phyloP scores from a whole-genome alignment of 2,797 vertebrate genomes.

The Calcarius lapponicus region DNA sequence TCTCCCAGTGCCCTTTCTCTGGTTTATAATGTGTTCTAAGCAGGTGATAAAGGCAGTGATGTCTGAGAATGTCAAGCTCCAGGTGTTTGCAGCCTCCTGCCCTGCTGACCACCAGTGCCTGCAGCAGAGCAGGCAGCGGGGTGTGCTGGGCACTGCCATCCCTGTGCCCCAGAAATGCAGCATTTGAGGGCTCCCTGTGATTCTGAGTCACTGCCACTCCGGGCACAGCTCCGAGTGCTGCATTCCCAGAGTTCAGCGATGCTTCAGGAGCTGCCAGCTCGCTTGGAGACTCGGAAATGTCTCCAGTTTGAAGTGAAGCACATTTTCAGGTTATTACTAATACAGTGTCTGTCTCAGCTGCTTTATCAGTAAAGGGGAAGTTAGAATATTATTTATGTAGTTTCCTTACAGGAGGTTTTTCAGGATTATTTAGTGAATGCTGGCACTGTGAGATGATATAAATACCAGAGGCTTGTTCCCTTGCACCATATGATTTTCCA shows the following conservation, averaged over 20 bases:
- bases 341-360: not conserved
- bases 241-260: not conserved
- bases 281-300: not conserved
- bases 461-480: conserved; percentile 1
- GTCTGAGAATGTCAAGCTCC: not conserved
- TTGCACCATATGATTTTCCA: not conserved
- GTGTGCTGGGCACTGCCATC: not conserved
- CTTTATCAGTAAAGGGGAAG: not conserved
- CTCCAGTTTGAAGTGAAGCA: not conserved
- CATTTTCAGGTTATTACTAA: not conserved
- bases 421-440: conserved; percentile 2
- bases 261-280: not conserved
- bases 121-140: not conserved
- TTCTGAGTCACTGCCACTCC: not conserved
- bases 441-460: not conserved
- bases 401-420: not conserved
- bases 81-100: not conserved
- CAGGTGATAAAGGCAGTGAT: not conserved
- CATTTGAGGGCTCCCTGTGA: not conserved
- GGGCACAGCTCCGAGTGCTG: not conserved
- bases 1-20: not conserved
- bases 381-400: not conserved
- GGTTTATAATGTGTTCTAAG: not conserved
- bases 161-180: not conserved
- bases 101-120: not conserved